phyloP scores from a whole-genome alignment of 2,797 vertebrate genomes.

The Neosilurus mollespiculum region DNA sequence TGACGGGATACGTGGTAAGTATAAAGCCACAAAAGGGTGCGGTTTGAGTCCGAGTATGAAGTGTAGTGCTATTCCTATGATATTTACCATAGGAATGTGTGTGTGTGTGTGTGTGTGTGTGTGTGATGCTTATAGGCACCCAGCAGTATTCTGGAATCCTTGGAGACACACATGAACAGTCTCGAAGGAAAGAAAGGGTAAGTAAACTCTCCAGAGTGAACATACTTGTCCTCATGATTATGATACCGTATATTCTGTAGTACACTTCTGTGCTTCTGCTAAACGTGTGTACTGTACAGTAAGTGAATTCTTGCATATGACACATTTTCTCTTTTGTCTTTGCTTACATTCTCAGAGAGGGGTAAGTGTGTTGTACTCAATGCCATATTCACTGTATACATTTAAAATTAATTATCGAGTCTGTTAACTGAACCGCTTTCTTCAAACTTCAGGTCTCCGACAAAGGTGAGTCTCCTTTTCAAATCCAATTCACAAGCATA shows the following conservation, averaged over 20 bases:
- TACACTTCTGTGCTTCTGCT: slow-evolving; percentile 61
- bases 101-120: slow-evolving; percentile 24
- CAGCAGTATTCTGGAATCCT: slow-evolving; percentile 97
- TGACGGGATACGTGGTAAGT: slow-evolving; percentile 1
- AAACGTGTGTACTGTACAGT: neutral
- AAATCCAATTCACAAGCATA: neutral
- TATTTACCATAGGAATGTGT: slow-evolving; percentile 8
- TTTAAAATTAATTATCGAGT: neutral
- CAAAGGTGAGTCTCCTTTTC: slow-evolving; percentile 67
- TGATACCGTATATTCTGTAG: slow-evolving; percentile 47
- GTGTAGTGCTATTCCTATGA: neutral
- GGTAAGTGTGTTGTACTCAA: slow-evolving; percentile 67
- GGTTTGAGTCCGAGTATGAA: slow-evolving; percentile 9
- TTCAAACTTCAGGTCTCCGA: slow-evolving; percentile 73
- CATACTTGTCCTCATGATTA: neutral
- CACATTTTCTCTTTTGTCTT: slow-evolving; percentile 63
- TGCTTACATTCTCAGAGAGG: slow-evolving; percentile 72
- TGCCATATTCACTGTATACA: neutral
- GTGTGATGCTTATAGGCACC: slow-evolving; percentile 81
- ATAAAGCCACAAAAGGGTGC: slow-evolving; percentile 19
- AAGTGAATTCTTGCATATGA: neutral
- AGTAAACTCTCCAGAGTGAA: neutral
- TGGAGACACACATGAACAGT: slow-evolving; percentile 97
- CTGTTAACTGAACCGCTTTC: slow-evolving; percentile 8
- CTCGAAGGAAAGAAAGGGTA: slow-evolving; percentile 94